Evolutionary conservation across 1,140 invertebrate genomes (phyloP).

Genomic region (Schmidtea mediterranea): DNA sequence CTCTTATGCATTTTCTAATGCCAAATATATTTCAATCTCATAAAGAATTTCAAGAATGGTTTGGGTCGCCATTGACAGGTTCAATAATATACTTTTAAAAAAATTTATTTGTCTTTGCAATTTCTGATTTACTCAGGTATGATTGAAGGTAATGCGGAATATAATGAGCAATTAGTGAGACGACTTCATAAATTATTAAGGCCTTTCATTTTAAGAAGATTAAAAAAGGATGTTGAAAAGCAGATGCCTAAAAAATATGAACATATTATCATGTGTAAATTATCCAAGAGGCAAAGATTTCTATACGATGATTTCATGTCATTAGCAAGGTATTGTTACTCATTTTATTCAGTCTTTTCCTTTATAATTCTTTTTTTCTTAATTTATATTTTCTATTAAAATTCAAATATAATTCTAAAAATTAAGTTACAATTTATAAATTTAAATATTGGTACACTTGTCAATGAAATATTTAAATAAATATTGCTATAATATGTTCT

Average conservation of each 20-base stretch:
- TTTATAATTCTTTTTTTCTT: too few relatives aligned
- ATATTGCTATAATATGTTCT: too few relatives aligned
- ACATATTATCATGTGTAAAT: constrained; percentile 71
- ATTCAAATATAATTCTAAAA: too few relatives aligned
- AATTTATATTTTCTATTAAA: too few relatives aligned
- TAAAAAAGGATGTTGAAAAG: constrained; percentile 93
- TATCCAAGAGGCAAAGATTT: constrained; percentile 83
- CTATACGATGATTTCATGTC: constrained; percentile 99
- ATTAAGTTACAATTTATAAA: too few relatives aligned
- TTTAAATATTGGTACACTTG: too few relatives aligned
- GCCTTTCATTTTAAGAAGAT: constrained; percentile 70
- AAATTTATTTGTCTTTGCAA: too few relatives aligned
- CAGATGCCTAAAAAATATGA: constrained; percentile 98
- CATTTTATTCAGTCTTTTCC: too few relatives aligned
- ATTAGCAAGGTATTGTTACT: constrained; percentile 30
- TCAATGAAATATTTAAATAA: too few relatives aligned
- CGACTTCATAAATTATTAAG: constrained; percentile 87
- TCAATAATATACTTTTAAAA: too few relatives aligned
- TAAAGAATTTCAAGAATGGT: constrained; percentile 86
- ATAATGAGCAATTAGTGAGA: constrained; percentile 71
- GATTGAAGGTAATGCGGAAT: constrained; percentile 81
- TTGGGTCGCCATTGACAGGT: constrained; percentile 80
- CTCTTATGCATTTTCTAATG: constrained; percentile 98
- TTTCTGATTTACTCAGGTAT: constrained; percentile 31
- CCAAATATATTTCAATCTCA: constrained; percentile 94